phyloP scores from a whole-genome alignment of 2,113 vertebrate species.

The Trinectes maculatus region DNA sequence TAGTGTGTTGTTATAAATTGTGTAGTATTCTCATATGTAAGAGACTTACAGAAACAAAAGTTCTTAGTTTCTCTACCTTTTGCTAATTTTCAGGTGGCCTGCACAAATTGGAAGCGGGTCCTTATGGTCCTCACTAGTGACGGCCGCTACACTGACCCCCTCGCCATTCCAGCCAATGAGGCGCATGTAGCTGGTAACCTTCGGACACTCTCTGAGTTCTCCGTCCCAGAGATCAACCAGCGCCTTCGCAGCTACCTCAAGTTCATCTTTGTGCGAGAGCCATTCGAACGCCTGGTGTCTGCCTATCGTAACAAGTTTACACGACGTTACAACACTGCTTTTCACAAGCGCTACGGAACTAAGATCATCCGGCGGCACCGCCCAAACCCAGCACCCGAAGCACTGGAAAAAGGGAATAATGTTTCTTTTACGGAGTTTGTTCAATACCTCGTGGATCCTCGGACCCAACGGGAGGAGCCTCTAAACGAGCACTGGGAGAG shows the following conservation, averaged over 20 bases:
- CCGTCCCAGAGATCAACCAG: constrained; percentile 87
- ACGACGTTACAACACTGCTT: constrained; percentile 91
- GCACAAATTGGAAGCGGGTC: constrained; percentile 97
- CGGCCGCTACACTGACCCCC: constrained; percentile 84
- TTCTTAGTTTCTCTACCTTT: background rate
- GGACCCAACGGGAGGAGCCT: constrained; percentile 88
- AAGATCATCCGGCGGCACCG: constrained; percentile 90
- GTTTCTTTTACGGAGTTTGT: constrained; percentile 93
- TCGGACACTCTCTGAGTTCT: constrained; percentile 89
- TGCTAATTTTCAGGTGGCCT: constrained; percentile 84
- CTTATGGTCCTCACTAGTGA: constrained; percentile 90
- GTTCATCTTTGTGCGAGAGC: constrained; percentile 94
- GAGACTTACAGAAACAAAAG: too few relatives aligned
- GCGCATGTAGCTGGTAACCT: constrained; percentile 89
- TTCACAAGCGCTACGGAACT: constrained; percentile 93
- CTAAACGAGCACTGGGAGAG: constrained; percentile 98
- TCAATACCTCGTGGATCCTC: constrained; percentile 91
- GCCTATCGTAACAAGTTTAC: constrained; percentile 95
- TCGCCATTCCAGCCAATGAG: constrained; percentile 90
- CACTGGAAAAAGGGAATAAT: constrained; percentile 85
- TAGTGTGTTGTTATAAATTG: background rate
- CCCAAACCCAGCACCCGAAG: constrained; percentile 74
- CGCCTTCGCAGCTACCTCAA: constrained; percentile 94
- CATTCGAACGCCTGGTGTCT: constrained; percentile 92
- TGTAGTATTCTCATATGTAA: too few relatives aligned